A percentile compares a stretch with the other conserved stretches of the same genome.
phyloP scores from a whole-genome alignment of 2,113 vertebrate genomes.

The Aplodontia rufa region DNA sequence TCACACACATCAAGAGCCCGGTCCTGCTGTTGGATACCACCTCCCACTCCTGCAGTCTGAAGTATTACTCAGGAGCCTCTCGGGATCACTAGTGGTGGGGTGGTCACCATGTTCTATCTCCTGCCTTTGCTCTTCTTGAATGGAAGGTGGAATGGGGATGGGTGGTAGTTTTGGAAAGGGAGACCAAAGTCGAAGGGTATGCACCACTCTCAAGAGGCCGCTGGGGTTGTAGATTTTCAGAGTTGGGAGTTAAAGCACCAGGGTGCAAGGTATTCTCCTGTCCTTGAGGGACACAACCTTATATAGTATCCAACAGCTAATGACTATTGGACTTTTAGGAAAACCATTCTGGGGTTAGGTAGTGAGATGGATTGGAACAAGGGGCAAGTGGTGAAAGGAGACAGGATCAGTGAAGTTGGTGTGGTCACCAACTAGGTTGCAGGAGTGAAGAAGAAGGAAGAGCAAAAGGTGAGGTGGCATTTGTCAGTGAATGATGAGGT shows the following conservation, averaged over 20 bases:
- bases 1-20: too few relatives aligned
- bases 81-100: too few relatives aligned
- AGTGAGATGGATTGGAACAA: not conserved
- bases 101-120: too few relatives aligned
- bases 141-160: too few relatives aligned
- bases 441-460: not conserved
- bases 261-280: not conserved
- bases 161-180: too few relatives aligned
- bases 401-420: not conserved
- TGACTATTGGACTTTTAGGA: not conserved
- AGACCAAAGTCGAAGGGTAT: too few relatives aligned
- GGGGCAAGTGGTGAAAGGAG: not conserved
- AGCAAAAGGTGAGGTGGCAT: not conserved
- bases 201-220: not conserved
- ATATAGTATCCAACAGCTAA: not conserved
- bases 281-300: not conserved
- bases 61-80: too few relatives aligned
- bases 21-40: too few relatives aligned
- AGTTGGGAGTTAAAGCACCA: not conserved
- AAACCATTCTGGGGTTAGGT: not conserved
- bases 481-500: not conserved
- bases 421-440: not conserved
- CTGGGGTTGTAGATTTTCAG: not conserved
- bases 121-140: too few relatives aligned
- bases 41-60: too few relatives aligned